These are phyloP conservation scores for Marasmarcha lunaedactyla DNA, from an alignment of 2,888 invertebrate genomes.

Conservation along the genomic window DNA sequence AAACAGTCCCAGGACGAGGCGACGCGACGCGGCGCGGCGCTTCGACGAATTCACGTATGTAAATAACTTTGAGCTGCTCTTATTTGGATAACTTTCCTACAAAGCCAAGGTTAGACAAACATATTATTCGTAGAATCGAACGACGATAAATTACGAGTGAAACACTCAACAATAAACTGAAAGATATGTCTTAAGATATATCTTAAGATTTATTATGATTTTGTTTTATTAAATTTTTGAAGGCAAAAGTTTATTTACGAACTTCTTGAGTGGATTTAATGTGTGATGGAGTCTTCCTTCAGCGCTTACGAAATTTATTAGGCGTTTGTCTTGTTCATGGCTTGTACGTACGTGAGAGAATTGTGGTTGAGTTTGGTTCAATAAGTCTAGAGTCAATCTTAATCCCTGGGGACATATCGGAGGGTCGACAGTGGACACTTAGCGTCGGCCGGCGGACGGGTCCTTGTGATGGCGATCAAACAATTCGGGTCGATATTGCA, in stretches of 20 bases:
- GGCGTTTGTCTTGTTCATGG: no score
- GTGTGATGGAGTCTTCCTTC: no score
- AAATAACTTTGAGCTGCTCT: constrained; percentile 28
- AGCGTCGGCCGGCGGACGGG: constrained; percentile 2
- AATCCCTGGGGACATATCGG: constrained; percentile 2
- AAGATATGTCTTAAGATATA: constrained; percentile 19
- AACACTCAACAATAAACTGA: constrained; percentile 21
- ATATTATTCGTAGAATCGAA: constrained; percentile 29
- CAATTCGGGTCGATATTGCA: constrained; percentile 49
- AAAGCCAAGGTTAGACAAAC: constrained; percentile 27
- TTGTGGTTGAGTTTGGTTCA: no score
- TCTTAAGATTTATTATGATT: constrained; percentile 3
- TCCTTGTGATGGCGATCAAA: constrained; percentile 40
- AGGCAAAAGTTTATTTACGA: no score
- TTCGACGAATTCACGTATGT: constrained; percentile 39
- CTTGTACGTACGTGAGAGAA: no score
- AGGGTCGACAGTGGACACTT: constrained; percentile 4
- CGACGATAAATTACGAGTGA: constrained; percentile 11
- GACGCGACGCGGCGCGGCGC: constrained; percentile 12
- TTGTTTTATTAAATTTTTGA: background rate
- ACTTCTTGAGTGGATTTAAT: no score
- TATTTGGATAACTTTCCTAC: constrained; percentile 25
- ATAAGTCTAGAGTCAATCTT: background rate
- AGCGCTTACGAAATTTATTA: no score
- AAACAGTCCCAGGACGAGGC: constrained; percentile 25